Conservation (phyloP, 2,797 vertebrate genomes). For the Sebastes diploproa region DNA sequence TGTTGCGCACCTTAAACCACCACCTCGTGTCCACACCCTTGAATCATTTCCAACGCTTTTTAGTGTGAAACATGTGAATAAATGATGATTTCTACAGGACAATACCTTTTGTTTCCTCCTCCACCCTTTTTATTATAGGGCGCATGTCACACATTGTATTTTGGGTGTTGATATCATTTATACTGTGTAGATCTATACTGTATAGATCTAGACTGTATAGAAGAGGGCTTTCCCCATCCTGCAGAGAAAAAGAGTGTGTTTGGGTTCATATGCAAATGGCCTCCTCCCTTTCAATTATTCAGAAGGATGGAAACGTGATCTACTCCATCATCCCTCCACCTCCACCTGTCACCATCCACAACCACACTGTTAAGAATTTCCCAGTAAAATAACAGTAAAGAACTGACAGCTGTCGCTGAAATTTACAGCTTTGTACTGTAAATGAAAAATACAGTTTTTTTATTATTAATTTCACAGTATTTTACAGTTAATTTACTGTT, state of each 20-base stretch:
- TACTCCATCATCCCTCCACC: neutral
- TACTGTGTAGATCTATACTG: no score
- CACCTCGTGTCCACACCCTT: conserved; percentile 25
- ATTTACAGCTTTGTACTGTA: no score
- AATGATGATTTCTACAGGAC: neutral
- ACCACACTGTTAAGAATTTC: no score
- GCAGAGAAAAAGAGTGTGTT: conserved; percentile 52
- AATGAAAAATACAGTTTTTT: no score
- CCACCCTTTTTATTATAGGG: no score
- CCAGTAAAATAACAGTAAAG: no score
- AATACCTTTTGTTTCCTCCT: neutral
- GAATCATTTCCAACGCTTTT: neutral
- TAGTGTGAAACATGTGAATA: neutral
- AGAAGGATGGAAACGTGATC: conserved; percentile 57
- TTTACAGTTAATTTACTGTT: no score
- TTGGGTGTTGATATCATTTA: neutral
- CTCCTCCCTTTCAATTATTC: conserved; percentile 72
- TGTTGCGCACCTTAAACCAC: conserved; percentile 31
- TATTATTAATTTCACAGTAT: no score
- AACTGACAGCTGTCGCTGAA: no score
- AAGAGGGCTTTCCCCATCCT: conserved; percentile 21
- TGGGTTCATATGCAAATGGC: conserved; percentile 82
- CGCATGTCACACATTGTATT: neutral
- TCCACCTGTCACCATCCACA: conserved; percentile 1
- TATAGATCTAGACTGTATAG: no score